Evolutionary conservation across 2,797 vertebrate genomes (phyloP), one percentile per base, ranked within the genome.

Genomic region (Myiothlypis chrysogaster): DNA sequence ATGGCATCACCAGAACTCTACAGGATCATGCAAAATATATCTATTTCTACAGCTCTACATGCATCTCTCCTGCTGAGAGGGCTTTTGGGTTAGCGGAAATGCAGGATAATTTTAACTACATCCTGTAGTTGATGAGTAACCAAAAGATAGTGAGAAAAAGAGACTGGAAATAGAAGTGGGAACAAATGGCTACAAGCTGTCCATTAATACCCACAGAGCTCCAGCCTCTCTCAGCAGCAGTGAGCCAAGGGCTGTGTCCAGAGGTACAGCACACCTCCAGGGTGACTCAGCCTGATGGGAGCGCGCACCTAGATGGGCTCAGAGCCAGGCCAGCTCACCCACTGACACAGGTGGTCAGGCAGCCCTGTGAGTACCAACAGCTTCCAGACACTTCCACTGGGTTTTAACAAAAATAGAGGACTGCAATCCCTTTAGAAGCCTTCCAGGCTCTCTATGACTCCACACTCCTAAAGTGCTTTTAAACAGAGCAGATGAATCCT

Each of bases 301-400:
- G 11, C 34, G 41, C 7, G 2, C 0, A 0, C 35, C 43, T 68
- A 39, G 63, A 12, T 6, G 47, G n/a, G 56, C 46, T 0, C 76
- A 79, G 65, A 71, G 41, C 30, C 19, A 32, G 68, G 68, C 57
- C 78, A 92, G 50, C 34, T 55, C 30, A 2, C 75, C 28, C 55
- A 4, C 43, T 41, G 25, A 30, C 34, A 27, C 44, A 17, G 43
- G 75, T 37, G 46, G 22, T 28, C 75, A 85, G 52, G 37, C 25
- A 66, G 44, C 5, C 32, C 80, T 18, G 17, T 0, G 1, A 65
- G 44, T 12, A 87, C 27, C 17, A 8, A 23, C 10, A 70, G 49
- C 10, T 5, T 3, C 1, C 8, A 90, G n/a, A 13, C 23, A 16
- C 28, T 37, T 37, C 30, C 10, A 4, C 39, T 11, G 16, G 21